Evolutionary conservation across 2,888 invertebrate genomes (phyloP).

Genomic region (Eupeodes latifasciatus): DNA sequence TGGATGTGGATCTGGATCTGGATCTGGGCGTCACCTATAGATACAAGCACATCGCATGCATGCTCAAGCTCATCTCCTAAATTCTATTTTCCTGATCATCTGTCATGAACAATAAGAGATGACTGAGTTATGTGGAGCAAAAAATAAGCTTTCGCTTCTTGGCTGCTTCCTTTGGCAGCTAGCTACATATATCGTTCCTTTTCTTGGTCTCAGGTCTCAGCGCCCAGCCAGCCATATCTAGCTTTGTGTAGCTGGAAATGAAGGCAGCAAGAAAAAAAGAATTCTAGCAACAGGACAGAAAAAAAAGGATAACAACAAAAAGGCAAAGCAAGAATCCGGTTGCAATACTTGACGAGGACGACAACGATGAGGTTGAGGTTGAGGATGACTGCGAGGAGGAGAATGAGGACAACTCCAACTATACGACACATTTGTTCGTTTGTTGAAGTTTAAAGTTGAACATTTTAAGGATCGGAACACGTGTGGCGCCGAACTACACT

Average conservation of each 20-base stretch:
- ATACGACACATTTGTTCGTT: constrained; percentile 51
- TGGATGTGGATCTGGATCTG: background rate
- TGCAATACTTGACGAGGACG: constrained; percentile 37
- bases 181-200: constrained; percentile 7
- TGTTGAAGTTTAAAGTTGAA: constrained; percentile 66
- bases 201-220: constrained; percentile 36
- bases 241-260: constrained; percentile 20
- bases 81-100: constrained; percentile 76
- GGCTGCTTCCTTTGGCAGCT: constrained; percentile 54
- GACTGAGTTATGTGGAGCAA: constrained; percentile 74
- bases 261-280: constrained; percentile 26
- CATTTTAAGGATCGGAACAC: constrained; percentile 62
- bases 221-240: constrained; percentile 41
- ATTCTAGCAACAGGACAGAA: constrained; percentile 33
- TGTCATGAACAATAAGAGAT: constrained; percentile 74
- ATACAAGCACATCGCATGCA: constrained; percentile 26
- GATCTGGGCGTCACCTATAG: constrained; percentile 41
- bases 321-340: constrained; percentile 53
- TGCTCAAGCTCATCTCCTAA: constrained; percentile 54
- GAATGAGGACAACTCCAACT: constrained; percentile 5
- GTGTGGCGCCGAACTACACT: constrained; percentile 61
- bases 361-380: background rate
- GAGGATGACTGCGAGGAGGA: background rate
- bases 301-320: constrained; percentile 61
- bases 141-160: constrained; percentile 73